Evolutionary conservation across 2,888 invertebrate genomes (phyloP), one percentile per base, ranked within the genome.

Genomic region (Therioaphis trifolii): DNA sequence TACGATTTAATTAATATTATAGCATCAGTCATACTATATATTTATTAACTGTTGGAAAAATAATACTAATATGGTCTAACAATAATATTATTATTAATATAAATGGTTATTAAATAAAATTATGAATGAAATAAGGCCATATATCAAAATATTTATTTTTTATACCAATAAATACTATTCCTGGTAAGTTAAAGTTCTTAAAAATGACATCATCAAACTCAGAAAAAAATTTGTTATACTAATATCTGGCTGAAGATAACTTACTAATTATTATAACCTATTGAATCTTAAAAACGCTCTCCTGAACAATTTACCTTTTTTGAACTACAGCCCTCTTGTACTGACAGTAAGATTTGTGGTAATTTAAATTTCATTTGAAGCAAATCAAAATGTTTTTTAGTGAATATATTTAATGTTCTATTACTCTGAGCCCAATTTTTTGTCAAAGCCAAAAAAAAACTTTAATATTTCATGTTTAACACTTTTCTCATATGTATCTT

Each of bases 111-210:
- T 29, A 12, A 69, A 24, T 69, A 21, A 43, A 69, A 69, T 43
- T 1, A 69, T 69, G 43, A 69, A 69, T 69, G 15, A 21, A 43
- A 43, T 69, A 69, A 69, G 24, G 69, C 43, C 69, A 24, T 69
- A 69, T 43, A 40, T 69, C 43, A 69, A 21, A 69, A 69, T 24
- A 69, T 43, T 69, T 15, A 24, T 43, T 69, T 2, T 69, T 69
- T 5, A 11, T 12, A 21, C 4, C 40, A 69, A 43, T 43, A 5
- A 40, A 69, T 69, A 24, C 4, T 69, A 43, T 69, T 69, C 43
- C 43, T 69, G 14, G 14, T 7, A 69, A n/a, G n/a, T n/a, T n/a
- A n/a, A n/a, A n/a, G n/a, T n/a, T n/a, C n/a, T n/a, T n/a, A n/a
- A n/a, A n/a, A n/a, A n/a, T n/a, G n/a, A 68, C 11, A 43, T 21